phyloP scores from a whole-genome alignment of 2,888 invertebrate species.

The Cyaniris semiargus region DNA sequence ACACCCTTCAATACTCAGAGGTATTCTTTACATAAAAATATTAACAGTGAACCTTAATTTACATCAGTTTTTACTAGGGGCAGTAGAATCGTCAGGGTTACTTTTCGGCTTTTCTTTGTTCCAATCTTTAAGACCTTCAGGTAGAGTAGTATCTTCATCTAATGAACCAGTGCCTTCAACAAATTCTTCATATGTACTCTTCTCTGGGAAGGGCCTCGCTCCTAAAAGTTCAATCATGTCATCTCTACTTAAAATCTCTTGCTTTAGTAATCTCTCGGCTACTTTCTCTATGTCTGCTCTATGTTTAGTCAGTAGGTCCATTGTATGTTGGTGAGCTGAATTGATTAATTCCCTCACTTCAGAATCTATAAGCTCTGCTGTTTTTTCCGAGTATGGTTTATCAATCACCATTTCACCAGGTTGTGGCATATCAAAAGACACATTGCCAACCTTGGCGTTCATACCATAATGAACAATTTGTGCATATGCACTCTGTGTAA shows the following conservation, averaged over 20 bases:
- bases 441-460: slow-evolving; percentile 97
- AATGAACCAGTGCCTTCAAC: slow-evolving; percentile 99
- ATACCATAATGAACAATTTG: slow-evolving; percentile 99
- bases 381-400: slow-evolving; percentile 98
- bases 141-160: slow-evolving; percentile 96
- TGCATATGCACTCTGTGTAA: slow-evolving; percentile 98
- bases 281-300: slow-evolving; percentile 93
- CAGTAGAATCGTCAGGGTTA: slow-evolving; percentile 39
- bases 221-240: slow-evolving; percentile 99
- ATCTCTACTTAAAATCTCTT: slow-evolving; percentile 96
- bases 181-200: slow-evolving; percentile 99
- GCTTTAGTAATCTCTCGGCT: slow-evolving; percentile 92
- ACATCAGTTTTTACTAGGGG: slow-evolving; percentile 61
- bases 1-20: slow-evolving; percentile 67
- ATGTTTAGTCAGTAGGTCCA: slow-evolving; percentile 87
- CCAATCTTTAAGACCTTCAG: slow-evolving; percentile 97
- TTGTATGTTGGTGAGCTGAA: slow-evolving; percentile 90
- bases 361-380: slow-evolving; percentile 96
- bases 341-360: slow-evolving; percentile 85
- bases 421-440: slow-evolving; percentile 97
- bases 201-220: slow-evolving; percentile 96
- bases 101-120: slow-evolving; percentile 84
- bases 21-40: slow-evolving; percentile 69
- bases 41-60: slow-evolving; percentile 52
- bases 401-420: slow-evolving; percentile 95